Evolutionary conservation across 53 echinoderm and acorn worm genomes (phyloP), one percentile per base, ranked within the genome.

Genomic region (Actinopyga echinites): DNA sequence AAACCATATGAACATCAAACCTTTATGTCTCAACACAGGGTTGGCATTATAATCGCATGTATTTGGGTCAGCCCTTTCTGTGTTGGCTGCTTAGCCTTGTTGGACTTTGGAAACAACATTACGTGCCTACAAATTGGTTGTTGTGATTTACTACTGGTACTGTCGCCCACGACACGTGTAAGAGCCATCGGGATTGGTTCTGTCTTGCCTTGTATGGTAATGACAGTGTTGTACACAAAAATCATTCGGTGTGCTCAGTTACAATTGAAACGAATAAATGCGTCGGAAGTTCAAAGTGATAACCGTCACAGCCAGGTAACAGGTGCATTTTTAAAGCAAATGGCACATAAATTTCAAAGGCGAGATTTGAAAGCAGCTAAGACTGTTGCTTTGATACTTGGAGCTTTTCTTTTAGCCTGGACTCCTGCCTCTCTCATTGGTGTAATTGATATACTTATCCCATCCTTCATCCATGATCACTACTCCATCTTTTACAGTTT

Each of bases 311-410:
- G 15, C 30, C 40, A 5, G 2, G 40, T 40, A 40, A 65, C 29
- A 11, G 66, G 66, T 15, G 66, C 34, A 8, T 65, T 65, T 65
- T 65, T 65, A 8, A 35, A 30, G 19, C 66, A 65, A 65, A 6
- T 65, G 29, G 8, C 66, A 5, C 28, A 65, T 20, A 65, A 65
- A 35, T 32, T 59, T 45, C 83, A 89, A 5, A 67, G 59, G 29
- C 78, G 83, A 11, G 92, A 89, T 43, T 66, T 92, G 42, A 92
- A 92, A 59, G 86, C 89, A 9, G 92, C 92, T 6, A 82, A 86
- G 28, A 92, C 92, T 23, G 86, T 92, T n/a, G 65, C 85, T 21
- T 75, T 92, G 13, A 79, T 92, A 0, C 73, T 92, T 19, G 92
- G 92, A 20, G 79, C 77, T 7, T 92, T 86, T 30, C 58, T 92